Conservation (phyloP, 2,888 invertebrate species). For the Homarus gammarus region DNA sequence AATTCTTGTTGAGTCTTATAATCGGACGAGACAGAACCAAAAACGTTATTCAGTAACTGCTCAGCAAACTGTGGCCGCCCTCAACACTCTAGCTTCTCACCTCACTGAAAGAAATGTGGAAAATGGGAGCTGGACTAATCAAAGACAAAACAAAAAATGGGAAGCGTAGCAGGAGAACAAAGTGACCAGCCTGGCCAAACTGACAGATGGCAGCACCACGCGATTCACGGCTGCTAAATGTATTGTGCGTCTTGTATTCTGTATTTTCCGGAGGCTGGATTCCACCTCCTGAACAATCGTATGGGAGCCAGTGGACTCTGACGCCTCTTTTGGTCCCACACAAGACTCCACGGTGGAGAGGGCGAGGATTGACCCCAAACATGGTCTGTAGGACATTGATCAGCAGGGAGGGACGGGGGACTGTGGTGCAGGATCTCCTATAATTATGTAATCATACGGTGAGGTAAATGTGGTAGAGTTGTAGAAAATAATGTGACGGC, state of each 20-base stretch:
- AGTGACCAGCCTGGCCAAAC: background rate
- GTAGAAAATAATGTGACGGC: too few species aligned
- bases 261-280: background rate
- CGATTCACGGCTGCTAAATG: background rate
- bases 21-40: background rate
- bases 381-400: too few species aligned
- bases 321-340: too few species aligned
- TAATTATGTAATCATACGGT: too few species aligned
- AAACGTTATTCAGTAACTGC: too few species aligned
- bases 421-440: too few species aligned
- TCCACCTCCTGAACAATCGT: background rate
- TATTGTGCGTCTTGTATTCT: background rate
- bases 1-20: background rate
- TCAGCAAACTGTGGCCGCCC: too few species aligned
- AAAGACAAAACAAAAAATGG: background rate
- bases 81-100: background rate
- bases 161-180: conserved; percentile 10
- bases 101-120: background rate
- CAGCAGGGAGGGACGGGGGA: background rate
- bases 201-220: background rate
- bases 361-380: too few species aligned
- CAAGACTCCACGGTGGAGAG: background rate
- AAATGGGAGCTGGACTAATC: background rate
- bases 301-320: conserved; percentile 20
- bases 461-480: too few species aligned